Evolutionary conservation across 2,113 vertebrate genomes (phyloP), one percentile per base, ranked within the genome.

Genomic region (Nematolebias whitei): DNA sequence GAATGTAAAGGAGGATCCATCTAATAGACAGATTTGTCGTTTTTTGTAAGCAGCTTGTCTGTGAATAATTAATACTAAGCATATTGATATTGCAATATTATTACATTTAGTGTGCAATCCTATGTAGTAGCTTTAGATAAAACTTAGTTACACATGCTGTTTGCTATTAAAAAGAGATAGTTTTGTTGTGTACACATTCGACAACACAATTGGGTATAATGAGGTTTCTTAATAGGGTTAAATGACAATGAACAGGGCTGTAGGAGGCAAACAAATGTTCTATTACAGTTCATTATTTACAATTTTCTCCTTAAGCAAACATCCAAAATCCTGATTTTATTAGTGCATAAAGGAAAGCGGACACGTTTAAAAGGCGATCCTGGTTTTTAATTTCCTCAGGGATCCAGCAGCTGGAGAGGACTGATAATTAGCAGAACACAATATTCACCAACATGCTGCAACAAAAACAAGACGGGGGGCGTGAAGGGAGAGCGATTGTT

Each of bases 231-330:
- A n/a, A 73, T 7, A 20, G 22, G 55, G 26, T 6, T 60, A 49
- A 47, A 61, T 60, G 18, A 54, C 7, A 48, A 47, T 5, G 15
- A 11, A 16, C 18, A 41, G 7, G 20, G 60, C 10, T 49, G 19
- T 50, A 20, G 41, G 5, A 22, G 23, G 14, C 39, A 73, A 58
- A 58, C 11, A 26, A 57, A 10, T 18, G n/a, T 3, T 2, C 23
- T 4, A 41, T 41, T 12, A 43, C 4, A 26, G 16, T n/a, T 11
- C 12, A 35, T 35, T 35, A 35, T 35, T 35, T 35, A 35, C 47
- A 52, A 54, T 52, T 67, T 58, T 64, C 59, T 11, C 8, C 26
- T 53, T 14, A 12, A 2, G 14, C 54, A 35, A 43, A 62, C 38
- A n/a, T n/a, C n/a, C n/a, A 71, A 61, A 48, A 8, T 6, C 20